A percentile compares a stretch with the other conserved stretches of the same genome.
These are phyloP conservation scores for Peromyscus nudipes DNA, from an alignment of 2,797 vertebrate genomes.

Conservation along the genomic window DNA sequence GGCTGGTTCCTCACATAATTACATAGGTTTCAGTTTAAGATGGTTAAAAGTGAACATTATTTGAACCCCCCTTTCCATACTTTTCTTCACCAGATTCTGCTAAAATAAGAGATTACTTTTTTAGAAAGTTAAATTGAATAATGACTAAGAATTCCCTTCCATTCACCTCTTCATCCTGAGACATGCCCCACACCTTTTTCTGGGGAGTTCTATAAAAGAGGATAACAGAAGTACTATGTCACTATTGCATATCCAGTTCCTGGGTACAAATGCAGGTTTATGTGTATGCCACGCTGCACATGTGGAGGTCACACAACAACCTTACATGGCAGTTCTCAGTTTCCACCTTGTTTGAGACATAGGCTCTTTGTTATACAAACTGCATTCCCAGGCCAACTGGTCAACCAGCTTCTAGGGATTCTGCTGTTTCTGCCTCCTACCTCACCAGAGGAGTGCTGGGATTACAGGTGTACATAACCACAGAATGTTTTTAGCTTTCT, in stretches of 20 bases:
- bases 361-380: no score
- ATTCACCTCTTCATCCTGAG: background rate
- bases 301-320: background rate
- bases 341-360: background rate
- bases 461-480: background rate
- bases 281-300: background rate
- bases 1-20: background rate
- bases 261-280: no score
- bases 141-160: background rate
- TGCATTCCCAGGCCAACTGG: background rate
- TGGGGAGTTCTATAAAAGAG: background rate
- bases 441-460: background rate
- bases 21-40: background rate
- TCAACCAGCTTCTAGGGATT: background rate
- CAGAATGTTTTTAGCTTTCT: background rate
- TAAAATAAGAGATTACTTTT: background rate
- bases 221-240: background rate
- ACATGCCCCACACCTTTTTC: background rate
- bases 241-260: background rate
- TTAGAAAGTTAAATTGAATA: background rate
- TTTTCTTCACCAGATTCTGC: background rate
- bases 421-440: background rate
- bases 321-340: background rate
- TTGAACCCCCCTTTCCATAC: background rate
- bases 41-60: background rate